These are phyloP conservation scores for Sericinus montela DNA, from an alignment of 2,888 invertebrate species.

Conservation along the genomic window DNA sequence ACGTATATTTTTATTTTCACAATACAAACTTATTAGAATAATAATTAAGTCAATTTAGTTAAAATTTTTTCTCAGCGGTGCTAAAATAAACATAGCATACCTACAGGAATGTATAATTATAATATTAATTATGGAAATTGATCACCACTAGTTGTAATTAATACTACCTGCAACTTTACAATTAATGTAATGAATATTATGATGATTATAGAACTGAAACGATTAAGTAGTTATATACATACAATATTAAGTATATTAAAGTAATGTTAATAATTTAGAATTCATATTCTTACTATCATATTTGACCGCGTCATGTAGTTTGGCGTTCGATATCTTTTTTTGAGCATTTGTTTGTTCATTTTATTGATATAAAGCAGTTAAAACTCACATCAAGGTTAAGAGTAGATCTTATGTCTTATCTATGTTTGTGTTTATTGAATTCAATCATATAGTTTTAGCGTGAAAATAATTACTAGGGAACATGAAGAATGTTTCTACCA, in stretches of 20 bases:
- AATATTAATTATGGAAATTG: constrained; percentile 34
- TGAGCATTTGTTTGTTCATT: constrained; percentile 14
- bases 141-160: constrained; percentile 31
- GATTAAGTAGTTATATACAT: constrained; percentile 20
- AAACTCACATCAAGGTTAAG: constrained; percentile 18
- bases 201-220: constrained; percentile 2
- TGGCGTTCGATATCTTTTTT: constrained; percentile 16
- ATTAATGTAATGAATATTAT: constrained; percentile 19
- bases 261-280: constrained; percentile 16
- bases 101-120: constrained; percentile 36
- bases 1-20: constrained; percentile 31
- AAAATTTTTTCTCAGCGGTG: constrained; percentile 33
- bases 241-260: constrained; percentile 18
- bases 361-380: constrained; percentile 17
- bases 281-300: constrained; percentile 12
- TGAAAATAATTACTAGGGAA: constrained; percentile 10
- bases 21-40: constrained; percentile 8
- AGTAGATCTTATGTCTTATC: constrained; percentile 14
- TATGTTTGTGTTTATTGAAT: constrained; percentile 14
- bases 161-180: constrained; percentile 24
- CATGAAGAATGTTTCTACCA: too few relatives aligned
- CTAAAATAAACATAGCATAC: constrained; percentile 28
- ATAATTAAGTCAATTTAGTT: constrained; percentile 42
- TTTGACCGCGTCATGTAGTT: constrained; percentile 17
- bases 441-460: constrained; percentile 6